A percentile compares a stretch with the other conserved stretches of the same genome.
phyloP scores from a whole-genome alignment of 2,797 vertebrate species.

The Betta splendens region DNA sequence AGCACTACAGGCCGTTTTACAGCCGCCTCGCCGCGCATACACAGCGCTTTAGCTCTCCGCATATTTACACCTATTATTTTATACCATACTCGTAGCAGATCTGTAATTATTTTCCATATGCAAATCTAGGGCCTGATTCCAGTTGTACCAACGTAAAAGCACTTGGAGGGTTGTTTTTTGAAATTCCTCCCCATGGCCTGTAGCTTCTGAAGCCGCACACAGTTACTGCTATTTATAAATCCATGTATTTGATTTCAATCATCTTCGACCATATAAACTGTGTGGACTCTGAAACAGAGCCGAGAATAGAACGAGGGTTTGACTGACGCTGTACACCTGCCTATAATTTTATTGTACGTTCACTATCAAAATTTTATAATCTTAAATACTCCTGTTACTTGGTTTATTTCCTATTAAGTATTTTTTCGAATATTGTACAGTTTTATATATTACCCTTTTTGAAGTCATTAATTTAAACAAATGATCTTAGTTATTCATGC shows the following conservation, averaged over 20 bases:
- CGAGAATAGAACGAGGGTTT: constrained; percentile 61
- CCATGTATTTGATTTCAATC: constrained; percentile 66
- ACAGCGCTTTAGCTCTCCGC: constrained; percentile 51
- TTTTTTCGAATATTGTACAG: constrained; percentile 98
- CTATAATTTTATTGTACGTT: constrained; percentile 84
- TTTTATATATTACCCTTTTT: constrained; percentile 97
- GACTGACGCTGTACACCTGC: constrained; percentile 80
- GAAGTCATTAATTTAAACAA: constrained; percentile 98
- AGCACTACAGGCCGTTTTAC: constrained; percentile 70
- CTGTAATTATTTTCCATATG: constrained; percentile 64
- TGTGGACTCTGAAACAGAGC: constrained; percentile 78
- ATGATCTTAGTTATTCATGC: constrained; percentile 97
- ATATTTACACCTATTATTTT: constrained; percentile 68
- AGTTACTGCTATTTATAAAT: constrained; percentile 68
- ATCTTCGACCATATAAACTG: constrained; percentile 84
- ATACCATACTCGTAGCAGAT: constrained; percentile 64
- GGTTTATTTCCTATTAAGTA: constrained; percentile 85
- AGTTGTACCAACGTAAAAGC: constrained; percentile 66
- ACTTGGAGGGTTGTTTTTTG: constrained; percentile 62
- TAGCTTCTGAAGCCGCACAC: constrained; percentile 62
- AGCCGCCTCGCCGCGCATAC: constrained; percentile 53
- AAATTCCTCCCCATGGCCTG: constrained; percentile 63
- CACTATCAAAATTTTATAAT: constrained; percentile 85
- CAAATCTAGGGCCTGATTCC: constrained; percentile 57
- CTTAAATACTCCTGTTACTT: constrained; percentile 83